Conservation (phyloP, 2,797 vertebrate genomes). For the Lepus townsendii region DNA sequence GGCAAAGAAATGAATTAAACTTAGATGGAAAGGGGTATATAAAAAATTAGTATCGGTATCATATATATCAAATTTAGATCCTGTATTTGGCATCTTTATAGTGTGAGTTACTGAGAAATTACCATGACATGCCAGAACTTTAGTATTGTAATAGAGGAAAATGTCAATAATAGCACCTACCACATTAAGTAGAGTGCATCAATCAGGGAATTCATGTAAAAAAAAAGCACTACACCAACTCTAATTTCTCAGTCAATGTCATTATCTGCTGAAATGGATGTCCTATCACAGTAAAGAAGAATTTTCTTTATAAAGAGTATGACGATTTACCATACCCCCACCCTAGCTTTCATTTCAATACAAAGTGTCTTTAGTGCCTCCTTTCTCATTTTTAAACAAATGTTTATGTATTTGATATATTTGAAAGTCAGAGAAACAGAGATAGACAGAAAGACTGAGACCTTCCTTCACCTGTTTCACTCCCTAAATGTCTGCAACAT, state of each 20-base stretch:
- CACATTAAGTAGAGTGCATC: neutral
- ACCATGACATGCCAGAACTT: fast-evolving
- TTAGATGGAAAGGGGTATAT: neutral
- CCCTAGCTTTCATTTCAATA: neutral
- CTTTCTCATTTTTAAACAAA: neutral
- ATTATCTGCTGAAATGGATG: neutral
- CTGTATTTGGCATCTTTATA: neutral
- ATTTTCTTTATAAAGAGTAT: neutral
- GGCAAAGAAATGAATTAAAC: neutral
- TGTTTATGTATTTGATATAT: too few relatives aligned
- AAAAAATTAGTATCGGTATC: neutral
- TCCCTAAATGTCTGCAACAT: too few relatives aligned
- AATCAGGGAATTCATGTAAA: neutral
- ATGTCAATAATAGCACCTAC: neutral
- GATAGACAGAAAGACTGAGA: too few relatives aligned
- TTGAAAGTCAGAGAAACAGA: too few relatives aligned
- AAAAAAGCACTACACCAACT: neutral
- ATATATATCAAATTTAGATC: neutral
- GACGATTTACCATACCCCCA: neutral
- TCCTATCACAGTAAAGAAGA: neutral
- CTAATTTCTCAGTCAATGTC: neutral
- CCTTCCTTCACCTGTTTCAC: too few relatives aligned
- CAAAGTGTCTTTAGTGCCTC: neutral
- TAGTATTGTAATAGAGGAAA: neutral
- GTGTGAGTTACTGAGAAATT: neutral